Evolutionary conservation across 2,888 invertebrate genomes (phyloP).

Genomic region (Cepaea hortensis): DNA sequence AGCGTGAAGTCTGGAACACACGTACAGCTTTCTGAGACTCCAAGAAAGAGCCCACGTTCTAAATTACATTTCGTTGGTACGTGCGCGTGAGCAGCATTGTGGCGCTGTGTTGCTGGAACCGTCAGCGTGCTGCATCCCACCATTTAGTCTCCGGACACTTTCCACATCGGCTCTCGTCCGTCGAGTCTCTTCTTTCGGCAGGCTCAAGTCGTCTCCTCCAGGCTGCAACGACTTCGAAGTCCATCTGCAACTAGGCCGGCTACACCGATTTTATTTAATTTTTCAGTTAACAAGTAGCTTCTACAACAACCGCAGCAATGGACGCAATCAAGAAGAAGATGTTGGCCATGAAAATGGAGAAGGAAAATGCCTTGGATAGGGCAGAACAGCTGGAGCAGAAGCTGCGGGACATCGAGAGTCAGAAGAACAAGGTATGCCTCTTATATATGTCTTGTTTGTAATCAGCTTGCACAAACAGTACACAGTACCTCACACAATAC

Average conservation of each 20-base stretch:
- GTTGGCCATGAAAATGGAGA: conserved; percentile 99
- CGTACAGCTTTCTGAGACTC: not conserved
- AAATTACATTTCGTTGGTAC: conserved; percentile 27
- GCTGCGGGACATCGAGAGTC: conserved; percentile 84
- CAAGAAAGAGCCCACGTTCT: not conserved
- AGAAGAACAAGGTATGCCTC: conserved; percentile 80
- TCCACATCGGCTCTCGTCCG: conserved; percentile 38
- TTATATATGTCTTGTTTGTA: not conserved
- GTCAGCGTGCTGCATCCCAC: conserved; percentile 14
- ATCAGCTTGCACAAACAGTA: not conserved
- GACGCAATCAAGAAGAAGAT: conserved; percentile 99
- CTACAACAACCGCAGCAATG: conserved; percentile 80
- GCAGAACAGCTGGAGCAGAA: conserved; percentile 98
- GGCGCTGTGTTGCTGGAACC: conserved; percentile 25
- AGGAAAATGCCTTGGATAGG: conserved; percentile 98
- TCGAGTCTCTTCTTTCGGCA: conserved; percentile 38
- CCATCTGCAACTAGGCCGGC: conserved; percentile 56
- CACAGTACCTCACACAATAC: too few relatives aligned
- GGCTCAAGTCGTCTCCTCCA: conserved; percentile 30
- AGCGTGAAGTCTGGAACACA: conserved; percentile 26
- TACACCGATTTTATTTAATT: conserved; percentile 38
- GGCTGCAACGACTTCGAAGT: conserved; percentile 35
- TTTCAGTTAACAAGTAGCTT: conserved; percentile 21
- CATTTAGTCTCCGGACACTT: conserved; percentile 30
- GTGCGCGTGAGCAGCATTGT: conserved; percentile 23